Evolutionary conservation across 2,113 vertebrate genomes (phyloP).

Genomic region (Callorhinus ursinus): DNA sequence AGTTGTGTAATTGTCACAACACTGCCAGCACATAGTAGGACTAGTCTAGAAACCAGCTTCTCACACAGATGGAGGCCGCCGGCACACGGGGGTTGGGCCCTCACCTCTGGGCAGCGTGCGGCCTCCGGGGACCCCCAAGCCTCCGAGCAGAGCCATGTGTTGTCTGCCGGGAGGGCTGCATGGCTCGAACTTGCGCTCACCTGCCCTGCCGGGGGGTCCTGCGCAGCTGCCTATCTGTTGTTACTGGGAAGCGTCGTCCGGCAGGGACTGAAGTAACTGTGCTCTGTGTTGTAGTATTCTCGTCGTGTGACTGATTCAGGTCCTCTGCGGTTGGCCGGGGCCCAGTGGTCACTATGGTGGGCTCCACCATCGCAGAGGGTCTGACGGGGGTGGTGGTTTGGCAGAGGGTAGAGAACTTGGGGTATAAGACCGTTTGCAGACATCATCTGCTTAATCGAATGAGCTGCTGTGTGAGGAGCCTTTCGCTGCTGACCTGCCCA

Average conservation of each 20-base stretch:
- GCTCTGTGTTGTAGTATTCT: neutral
- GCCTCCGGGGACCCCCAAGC: neutral
- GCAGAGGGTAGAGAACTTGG: neutral
- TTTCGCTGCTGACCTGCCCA: conserved; percentile 91
- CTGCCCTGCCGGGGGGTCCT: neutral
- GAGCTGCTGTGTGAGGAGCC: conserved; percentile 90
- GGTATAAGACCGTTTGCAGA: conserved; percentile 14
- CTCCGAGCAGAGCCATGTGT: neutral
- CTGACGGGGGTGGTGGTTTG: neutral
- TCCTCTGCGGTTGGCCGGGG: neutral
- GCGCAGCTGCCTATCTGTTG: too few species aligned
- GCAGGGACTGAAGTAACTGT: neutral
- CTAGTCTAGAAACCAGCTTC: neutral
- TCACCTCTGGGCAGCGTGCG: neutral
- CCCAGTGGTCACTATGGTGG: neutral
- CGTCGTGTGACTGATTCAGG: neutral
- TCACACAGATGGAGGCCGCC: neutral
- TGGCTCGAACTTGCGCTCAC: neutral
- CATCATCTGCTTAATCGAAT: conserved; percentile 79
- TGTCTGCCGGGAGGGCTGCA: neutral
- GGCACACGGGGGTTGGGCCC: too few species aligned
- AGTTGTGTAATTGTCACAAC: neutral
- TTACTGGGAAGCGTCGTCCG: neutral
- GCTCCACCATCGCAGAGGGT: neutral
- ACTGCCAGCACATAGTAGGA: too few species aligned